phyloP scores from a whole-genome alignment of 2,888 invertebrate genomes.

The Lepidochitona cinerea region DNA sequence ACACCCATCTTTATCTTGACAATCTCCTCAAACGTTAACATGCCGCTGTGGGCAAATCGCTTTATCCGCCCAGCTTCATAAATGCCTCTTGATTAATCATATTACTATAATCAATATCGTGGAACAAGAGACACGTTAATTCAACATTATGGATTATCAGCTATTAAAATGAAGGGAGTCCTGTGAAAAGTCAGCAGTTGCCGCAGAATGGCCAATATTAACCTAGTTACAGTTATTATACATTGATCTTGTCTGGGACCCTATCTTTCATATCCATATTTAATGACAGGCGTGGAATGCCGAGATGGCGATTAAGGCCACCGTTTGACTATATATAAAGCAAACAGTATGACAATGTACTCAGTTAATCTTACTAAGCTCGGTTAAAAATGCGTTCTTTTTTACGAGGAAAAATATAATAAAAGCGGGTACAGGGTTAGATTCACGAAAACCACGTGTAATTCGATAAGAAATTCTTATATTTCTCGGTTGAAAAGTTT shows the following conservation, averaged over 20 bases:
- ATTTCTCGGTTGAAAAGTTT: too few species aligned
- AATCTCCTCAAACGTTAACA: too few species aligned
- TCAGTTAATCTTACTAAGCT: too few species aligned
- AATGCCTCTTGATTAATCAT: neutral
- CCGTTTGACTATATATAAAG: too few species aligned
- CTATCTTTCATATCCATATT: neutral
- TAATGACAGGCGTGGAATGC: neutral
- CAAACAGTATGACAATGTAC: too few species aligned
- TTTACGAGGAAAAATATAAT: too few species aligned
- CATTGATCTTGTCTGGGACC: neutral
- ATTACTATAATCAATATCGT: constrained; percentile 4
- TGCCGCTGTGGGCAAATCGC: neutral
- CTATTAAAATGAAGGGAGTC: neutral
- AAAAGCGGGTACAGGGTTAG: too few species aligned
- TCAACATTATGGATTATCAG: constrained; percentile 7
- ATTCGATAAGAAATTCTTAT: too few species aligned
- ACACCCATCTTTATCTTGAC: constrained; percentile 2
- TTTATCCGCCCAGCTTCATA: neutral
- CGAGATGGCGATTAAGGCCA: too few species aligned
- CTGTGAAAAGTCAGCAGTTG: constrained; percentile 5
- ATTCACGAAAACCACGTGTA: too few species aligned
- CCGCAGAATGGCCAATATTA: neutral
- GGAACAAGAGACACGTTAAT: neutral
- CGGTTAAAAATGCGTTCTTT: too few species aligned
- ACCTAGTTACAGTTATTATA: neutral